phyloP scores from a whole-genome alignment of 1,140 invertebrate species.

The Cepaea nemoralis region DNA sequence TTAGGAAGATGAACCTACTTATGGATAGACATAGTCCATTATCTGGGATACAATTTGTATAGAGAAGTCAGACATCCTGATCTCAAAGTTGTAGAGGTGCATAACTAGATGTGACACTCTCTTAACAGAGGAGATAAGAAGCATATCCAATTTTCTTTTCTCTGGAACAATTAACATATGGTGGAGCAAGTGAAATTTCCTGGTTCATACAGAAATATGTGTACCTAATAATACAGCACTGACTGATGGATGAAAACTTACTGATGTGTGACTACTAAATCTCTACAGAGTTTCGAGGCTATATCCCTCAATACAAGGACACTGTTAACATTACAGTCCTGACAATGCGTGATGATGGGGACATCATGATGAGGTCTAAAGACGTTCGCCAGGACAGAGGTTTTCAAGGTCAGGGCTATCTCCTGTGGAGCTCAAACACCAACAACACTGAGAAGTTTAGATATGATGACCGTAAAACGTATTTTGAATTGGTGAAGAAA shows the following conservation, averaged over 20 bases:
- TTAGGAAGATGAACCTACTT: no score
- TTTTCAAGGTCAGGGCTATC: not conserved
- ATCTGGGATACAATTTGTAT: no score
- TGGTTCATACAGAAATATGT: no score
- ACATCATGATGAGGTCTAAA: not conserved
- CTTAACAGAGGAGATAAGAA: no score
- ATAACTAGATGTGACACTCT: no score
- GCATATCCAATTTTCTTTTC: no score
- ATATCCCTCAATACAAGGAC: constrained; percentile 27
- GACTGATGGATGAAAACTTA: not conserved
- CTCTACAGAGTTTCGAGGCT: constrained; percentile 21
- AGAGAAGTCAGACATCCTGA: no score
- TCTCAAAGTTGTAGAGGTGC: no score
- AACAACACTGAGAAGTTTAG: not conserved
- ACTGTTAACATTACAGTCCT: not conserved
- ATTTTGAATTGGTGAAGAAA: not conserved
- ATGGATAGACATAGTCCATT: no score
- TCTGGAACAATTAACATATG: no score
- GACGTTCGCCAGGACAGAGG: not conserved
- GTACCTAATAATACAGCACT: no score
- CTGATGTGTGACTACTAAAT: not conserved
- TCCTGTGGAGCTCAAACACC: constrained; percentile 4
- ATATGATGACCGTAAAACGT: constrained; percentile 10
- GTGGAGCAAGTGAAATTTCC: no score
- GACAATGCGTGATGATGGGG: not conserved